phyloP scores from a whole-genome alignment of 2,888 invertebrate species.

The Blastobasis adustella region DNA sequence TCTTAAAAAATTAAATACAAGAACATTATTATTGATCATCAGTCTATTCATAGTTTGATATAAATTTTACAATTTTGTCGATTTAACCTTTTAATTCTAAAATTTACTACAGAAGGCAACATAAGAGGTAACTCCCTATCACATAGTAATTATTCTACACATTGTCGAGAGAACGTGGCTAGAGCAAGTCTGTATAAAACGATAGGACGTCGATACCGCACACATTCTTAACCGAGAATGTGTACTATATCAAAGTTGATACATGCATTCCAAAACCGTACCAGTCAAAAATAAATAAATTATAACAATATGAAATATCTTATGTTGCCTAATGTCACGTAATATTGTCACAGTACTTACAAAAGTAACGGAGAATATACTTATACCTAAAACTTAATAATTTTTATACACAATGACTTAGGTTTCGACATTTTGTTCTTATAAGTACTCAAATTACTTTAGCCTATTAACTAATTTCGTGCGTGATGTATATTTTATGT shows the following conservation, averaged over 20 bases:
- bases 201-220: constrained; percentile 23
- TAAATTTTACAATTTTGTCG: constrained; percentile 71
- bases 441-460: constrained; percentile 66
- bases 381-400: constrained; percentile 67
- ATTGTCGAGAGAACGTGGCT: neutral
- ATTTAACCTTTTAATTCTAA: constrained; percentile 62
- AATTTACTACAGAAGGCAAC: constrained; percentile 59
- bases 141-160: constrained; percentile 59
- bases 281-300: constrained; percentile 59
- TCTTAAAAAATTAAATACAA: constrained; percentile 72
- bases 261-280: neutral
- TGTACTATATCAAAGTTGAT: constrained; percentile 24
- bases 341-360: constrained; percentile 67
- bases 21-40: constrained; percentile 72
- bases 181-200: neutral
- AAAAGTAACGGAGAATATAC: constrained; percentile 69
- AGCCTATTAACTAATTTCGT: constrained; percentile 66
- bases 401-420: constrained; percentile 75
- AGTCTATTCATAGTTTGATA: constrained; percentile 73
- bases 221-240: constrained; percentile 22
- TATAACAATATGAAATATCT: constrained; percentile 56
- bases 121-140: constrained; percentile 55
- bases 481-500: constrained; percentile 49
- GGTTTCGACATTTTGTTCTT: constrained; percentile 74
- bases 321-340: constrained; percentile 61